These are phyloP conservation scores for Puffinus mauretanicus DNA, from an alignment of 2,113 vertebrate genomes.

Conservation along the genomic window DNA sequence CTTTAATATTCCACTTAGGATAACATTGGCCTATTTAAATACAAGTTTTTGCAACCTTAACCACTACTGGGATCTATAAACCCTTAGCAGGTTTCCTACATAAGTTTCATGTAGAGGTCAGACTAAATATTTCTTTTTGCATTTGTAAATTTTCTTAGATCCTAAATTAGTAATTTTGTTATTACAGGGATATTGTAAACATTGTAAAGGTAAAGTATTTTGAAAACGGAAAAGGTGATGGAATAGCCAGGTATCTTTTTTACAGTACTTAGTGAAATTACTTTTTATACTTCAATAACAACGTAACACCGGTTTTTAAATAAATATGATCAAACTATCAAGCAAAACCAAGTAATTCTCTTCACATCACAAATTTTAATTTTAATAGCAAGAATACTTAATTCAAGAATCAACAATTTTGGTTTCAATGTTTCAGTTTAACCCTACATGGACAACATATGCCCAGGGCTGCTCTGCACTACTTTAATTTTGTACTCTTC, in stretches of 20 bases:
- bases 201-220: not conserved
- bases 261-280: not conserved
- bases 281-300: not conserved
- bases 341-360: not conserved
- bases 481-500: not conserved
- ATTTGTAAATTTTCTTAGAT: not conserved
- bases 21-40: not conserved
- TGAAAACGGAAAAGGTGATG: not conserved
- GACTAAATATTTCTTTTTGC: not conserved
- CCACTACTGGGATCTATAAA: not conserved
- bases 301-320: not conserved
- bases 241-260: not conserved
- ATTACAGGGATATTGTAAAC: not conserved
- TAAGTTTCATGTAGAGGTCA: not conserved
- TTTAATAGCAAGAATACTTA: not conserved
- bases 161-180: not conserved
- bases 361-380: not conserved
- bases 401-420: not conserved
- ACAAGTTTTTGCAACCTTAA: not conserved
- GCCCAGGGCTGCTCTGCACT: not conserved
- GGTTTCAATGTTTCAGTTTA: not conserved
- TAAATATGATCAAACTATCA: not conserved
- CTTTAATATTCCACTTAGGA: conserved; percentile 7
- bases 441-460: not conserved
- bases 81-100: not conserved